Conservation (phyloP, 1,140 invertebrate species). For the Ctenoplectra terminalis region DNA sequence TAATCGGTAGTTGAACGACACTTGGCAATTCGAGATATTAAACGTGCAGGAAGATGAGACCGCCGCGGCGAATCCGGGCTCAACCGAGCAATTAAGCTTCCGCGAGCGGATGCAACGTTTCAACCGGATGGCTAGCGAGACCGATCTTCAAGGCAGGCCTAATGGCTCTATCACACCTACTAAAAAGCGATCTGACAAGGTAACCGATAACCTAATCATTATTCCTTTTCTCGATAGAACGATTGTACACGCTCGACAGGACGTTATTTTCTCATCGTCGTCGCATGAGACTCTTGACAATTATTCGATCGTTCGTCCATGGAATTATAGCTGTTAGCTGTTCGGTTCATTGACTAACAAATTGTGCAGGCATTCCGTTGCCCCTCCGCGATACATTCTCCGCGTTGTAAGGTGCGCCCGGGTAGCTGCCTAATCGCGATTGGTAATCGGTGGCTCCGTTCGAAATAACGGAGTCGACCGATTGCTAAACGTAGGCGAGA, state of each 20-base stretch:
- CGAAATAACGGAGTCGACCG: not conserved
- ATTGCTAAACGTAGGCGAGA: not conserved
- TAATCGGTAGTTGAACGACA: conserved; percentile 28
- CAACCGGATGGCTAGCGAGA: conserved; percentile 92
- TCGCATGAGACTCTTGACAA: not conserved
- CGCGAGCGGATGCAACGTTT: conserved; percentile 96
- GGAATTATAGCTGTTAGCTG: not conserved
- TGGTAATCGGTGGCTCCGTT: conserved; percentile 15
- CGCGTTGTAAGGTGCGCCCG: conserved; percentile 3
- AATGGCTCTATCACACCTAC: conserved; percentile 81
- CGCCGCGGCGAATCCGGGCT: conserved; percentile 67
- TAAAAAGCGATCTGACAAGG: conserved; percentile 87
- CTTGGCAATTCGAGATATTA: conserved; percentile 51
- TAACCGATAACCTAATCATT: conserved; percentile 76
- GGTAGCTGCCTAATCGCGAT: conserved; percentile 30
- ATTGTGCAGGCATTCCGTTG: conserved; percentile 22
- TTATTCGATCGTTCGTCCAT: conserved; percentile 6
- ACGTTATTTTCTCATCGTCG: not conserved
- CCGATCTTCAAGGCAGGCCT: conserved; percentile 76
- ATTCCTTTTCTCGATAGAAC: not conserved
- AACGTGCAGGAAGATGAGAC: conserved; percentile 79
- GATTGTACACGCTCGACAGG: not conserved
- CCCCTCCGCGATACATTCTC: conserved; percentile 5
- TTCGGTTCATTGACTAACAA: conserved; percentile 46
- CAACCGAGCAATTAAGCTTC: conserved; percentile 88